Evolutionary conservation across 2,888 invertebrate species (phyloP).

Genomic region (Lasioglossum malachurum): DNA sequence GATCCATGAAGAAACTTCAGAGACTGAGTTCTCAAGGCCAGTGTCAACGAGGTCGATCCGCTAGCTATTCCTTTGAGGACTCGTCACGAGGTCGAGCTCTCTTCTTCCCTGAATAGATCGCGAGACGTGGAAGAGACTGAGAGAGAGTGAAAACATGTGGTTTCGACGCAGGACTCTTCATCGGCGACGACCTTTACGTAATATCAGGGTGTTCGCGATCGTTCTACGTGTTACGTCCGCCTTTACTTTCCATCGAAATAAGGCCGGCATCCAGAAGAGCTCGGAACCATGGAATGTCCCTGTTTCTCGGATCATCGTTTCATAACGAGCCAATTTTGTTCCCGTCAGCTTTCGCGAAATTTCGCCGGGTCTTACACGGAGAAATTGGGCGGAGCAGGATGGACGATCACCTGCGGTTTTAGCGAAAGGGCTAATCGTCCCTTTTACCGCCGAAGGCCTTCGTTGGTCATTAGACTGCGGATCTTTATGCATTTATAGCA

Average conservation of each 20-base stretch:
- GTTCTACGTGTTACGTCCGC: slow-evolving; percentile 50
- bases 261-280: slow-evolving; percentile 14
- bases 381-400: neutral
- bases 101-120: slow-evolving; percentile 24
- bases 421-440: neutral
- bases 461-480: neutral
- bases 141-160: slow-evolving; percentile 3
- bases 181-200: slow-evolving; percentile 80
- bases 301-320: slow-evolving; percentile 25
- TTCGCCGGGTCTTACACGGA: neutral
- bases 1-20: slow-evolving; percentile 31
- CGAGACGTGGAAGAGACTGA: neutral
- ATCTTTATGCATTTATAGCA: no score
- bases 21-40: slow-evolving; percentile 60
- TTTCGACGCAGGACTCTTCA: slow-evolving; percentile 67
- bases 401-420: neutral
- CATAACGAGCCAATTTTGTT: slow-evolving; percentile 31
- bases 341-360: neutral
- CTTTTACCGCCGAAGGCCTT: neutral
- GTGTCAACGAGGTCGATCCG: slow-evolving; percentile 60
- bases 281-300: slow-evolving; percentile 43
- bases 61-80: slow-evolving; percentile 38
- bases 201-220: slow-evolving; percentile 57
- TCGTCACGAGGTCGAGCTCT: slow-evolving; percentile 3
- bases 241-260: slow-evolving; percentile 71